These are phyloP conservation scores for Agelastica alni DNA, from an alignment of 2,888 invertebrate species.

Conservation along the genomic window DNA sequence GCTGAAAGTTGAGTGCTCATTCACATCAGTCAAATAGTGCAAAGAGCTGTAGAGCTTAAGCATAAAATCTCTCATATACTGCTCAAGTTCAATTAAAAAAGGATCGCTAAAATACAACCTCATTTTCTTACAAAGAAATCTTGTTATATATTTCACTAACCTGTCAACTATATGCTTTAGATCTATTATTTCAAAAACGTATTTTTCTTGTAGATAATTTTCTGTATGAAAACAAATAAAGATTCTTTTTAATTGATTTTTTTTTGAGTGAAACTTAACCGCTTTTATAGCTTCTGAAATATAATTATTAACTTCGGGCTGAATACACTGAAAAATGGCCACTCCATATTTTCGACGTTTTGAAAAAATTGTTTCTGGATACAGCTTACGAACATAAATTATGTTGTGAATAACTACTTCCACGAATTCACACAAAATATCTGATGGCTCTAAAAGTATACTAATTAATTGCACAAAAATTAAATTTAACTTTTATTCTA, in stretches of 20 bases:
- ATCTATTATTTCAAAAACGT: constrained; percentile 56
- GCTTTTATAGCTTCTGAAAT: constrained; percentile 62
- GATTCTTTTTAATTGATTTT: constrained; percentile 59
- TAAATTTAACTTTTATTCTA: neutral
- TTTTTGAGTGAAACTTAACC: constrained; percentile 59
- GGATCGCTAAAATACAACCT: constrained; percentile 57
- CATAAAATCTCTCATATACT: constrained; percentile 65
- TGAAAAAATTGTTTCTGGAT: constrained; percentile 67
- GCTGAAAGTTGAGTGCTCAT: constrained; percentile 64
- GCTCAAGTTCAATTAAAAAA: constrained; percentile 66
- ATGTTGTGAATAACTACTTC: constrained; percentile 69
- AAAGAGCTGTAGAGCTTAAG: constrained; percentile 61
- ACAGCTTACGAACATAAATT: constrained; percentile 64
- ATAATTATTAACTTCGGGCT: constrained; percentile 69
- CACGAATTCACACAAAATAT: constrained; percentile 68
- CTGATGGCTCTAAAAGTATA: constrained; percentile 42
- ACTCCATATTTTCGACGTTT: constrained; percentile 67
- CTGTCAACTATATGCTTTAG: constrained; percentile 32
- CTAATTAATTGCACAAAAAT: neutral
- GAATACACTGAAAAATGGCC: constrained; percentile 63
- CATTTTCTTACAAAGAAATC: constrained; percentile 7
- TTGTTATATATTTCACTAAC: constrained; percentile 26
- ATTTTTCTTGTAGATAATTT: constrained; percentile 55
- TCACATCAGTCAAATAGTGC: constrained; percentile 58
- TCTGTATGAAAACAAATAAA: constrained; percentile 59